Conservation (phyloP, 64 coral and sea anemone genomes). For the Orbicella faveolata region DNA sequence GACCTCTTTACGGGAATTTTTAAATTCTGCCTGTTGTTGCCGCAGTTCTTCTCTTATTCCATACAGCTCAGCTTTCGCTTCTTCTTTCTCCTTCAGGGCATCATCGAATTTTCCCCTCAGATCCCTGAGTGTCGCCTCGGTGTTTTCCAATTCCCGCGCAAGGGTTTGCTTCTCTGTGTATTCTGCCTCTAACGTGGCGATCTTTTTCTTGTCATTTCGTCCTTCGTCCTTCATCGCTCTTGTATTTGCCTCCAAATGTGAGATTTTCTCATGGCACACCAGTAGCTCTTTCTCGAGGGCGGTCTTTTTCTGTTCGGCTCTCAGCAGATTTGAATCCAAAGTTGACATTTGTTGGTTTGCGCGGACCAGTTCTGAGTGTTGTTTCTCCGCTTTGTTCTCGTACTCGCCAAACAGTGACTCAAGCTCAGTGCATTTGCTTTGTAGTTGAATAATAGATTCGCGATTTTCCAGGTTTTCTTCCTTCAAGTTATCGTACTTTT, state of each 20-base stretch:
- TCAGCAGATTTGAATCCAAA: conserved; percentile 59
- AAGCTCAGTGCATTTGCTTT: conserved; percentile 54
- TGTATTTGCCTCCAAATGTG: conserved; percentile 43
- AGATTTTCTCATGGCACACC: conserved; percentile 72
- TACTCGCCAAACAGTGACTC: conserved; percentile 75
- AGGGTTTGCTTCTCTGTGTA: conserved; percentile 71
- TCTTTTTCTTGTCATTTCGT: conserved; percentile 76
- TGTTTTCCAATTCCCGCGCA: conserved; percentile 56
- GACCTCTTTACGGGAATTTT: conserved; percentile 63
- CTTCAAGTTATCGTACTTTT: conserved; percentile 42
- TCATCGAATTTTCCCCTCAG: conserved; percentile 69
- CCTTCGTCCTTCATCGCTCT: conserved; percentile 77
- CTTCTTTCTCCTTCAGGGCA: conserved; percentile 74
- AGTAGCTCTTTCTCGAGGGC: conserved; percentile 73
- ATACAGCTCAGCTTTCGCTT: conserved; percentile 57
- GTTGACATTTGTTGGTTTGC: conserved; percentile 72
- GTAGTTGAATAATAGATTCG: conserved; percentile 61
- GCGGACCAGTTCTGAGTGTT: conserved; percentile 57
- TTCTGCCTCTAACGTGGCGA: conserved; percentile 75
- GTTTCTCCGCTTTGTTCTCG: conserved; percentile 64
- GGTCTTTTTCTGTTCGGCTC: conserved; percentile 77
- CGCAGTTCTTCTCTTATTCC: conserved; percentile 52
- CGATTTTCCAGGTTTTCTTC: conserved; percentile 62
- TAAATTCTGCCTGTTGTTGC: conserved; percentile 55
- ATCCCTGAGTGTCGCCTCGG: conserved; percentile 50